Conservation (phyloP, 2,888 invertebrate genomes). For the Escarpia spicata region DNA sequence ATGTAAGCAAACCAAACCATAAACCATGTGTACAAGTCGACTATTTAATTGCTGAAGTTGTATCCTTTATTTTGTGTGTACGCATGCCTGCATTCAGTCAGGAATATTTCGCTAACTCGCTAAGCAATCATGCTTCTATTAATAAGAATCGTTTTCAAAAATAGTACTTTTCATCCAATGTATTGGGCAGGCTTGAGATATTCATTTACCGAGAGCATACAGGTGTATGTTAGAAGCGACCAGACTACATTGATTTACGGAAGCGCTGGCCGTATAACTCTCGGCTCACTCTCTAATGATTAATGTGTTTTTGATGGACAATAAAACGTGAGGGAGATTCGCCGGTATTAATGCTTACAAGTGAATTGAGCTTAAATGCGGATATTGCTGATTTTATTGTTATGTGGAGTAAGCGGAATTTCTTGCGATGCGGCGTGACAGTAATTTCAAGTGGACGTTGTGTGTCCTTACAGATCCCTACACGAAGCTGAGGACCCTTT, state of each 20-base stretch:
- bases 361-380: constrained; percentile 12
- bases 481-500: background rate
- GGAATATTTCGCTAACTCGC: background rate
- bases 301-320: background rate
- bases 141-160: background rate
- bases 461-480: background rate
- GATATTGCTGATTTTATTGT: constrained; percentile 9
- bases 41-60: no score
- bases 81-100: background rate
- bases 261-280: background rate
- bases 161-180: background rate
- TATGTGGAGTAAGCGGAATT: background rate
- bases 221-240: background rate
- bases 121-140: background rate
- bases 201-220: background rate
- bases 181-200: background rate
- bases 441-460: background rate
- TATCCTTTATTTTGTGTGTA: background rate
- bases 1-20: no score
- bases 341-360: background rate
- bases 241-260: constrained; percentile 1
- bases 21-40: no score
- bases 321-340: background rate
- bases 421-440: background rate
- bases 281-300: background rate